Percentiles rank a stretch among this genome's conserved stretches.
Evolutionary conservation across 2,797 vertebrate species (phyloP).

Genomic region (Aplochiton taeniatus): DNA sequence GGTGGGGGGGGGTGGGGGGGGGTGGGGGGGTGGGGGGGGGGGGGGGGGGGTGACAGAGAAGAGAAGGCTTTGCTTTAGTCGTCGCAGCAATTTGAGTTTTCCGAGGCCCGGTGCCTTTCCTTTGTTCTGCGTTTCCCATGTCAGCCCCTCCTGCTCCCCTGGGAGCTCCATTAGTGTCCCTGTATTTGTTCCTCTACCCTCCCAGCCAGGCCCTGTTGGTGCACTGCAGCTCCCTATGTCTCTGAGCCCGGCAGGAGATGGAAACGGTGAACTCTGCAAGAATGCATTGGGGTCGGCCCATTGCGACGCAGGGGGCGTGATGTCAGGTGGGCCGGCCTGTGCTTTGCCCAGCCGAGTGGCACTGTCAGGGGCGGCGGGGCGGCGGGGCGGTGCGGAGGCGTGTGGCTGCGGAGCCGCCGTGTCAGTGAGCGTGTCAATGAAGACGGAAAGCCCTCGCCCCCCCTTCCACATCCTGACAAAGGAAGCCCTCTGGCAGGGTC

Average conservation of each 20-base stretch:
- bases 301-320: slow-evolving; percentile 24
- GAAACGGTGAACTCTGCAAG: slow-evolving; percentile 27
- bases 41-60: neutral
- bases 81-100: neutral
- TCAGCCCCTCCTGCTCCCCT: slow-evolving; percentile 35
- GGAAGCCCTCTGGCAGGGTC: slow-evolving; percentile 64
- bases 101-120: slow-evolving; percentile 19
- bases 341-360: slow-evolving; percentile 46
- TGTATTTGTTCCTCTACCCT: slow-evolving; percentile 52
- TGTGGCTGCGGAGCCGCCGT: slow-evolving; percentile 42
- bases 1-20: slow-evolving; percentile 12
- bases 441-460: slow-evolving; percentile 51
- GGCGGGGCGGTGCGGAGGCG: slow-evolving; percentile 35
- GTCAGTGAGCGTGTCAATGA: slow-evolving; percentile 55
- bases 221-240: slow-evolving; percentile 4
- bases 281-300: slow-evolving; percentile 15
- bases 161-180: slow-evolving; percentile 46
- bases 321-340: slow-evolving; percentile 30
- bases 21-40: neutral
- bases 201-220: slow-evolving; percentile 15
- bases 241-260: neutral
- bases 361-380: slow-evolving; percentile 30
- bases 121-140: slow-evolving; percentile 64
- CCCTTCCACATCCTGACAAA: slow-evolving; percentile 62
- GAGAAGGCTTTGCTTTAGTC: neutral